Evolutionary conservation across 2,888 invertebrate species (phyloP).

Genomic region (Parasteatoda lunata): DNA sequence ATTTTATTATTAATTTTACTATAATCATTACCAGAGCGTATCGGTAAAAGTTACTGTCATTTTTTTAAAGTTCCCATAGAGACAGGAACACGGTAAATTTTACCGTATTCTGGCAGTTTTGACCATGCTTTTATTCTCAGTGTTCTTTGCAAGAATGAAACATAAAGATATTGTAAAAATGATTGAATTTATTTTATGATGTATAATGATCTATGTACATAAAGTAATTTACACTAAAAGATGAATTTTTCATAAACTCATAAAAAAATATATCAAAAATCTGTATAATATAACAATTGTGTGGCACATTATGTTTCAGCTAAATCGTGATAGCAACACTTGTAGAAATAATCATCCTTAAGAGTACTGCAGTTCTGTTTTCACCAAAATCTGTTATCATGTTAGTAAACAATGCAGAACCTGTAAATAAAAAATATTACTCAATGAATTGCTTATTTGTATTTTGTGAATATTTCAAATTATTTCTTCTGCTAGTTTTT

Average conservation of each 20-base stretch:
- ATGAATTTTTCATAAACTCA: not conserved
- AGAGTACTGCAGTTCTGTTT: not conserved
- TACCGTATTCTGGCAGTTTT: too few relatives aligned
- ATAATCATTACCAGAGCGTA: too few relatives aligned
- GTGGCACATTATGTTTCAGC: conserved; percentile 39
- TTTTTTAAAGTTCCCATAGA: too few relatives aligned
- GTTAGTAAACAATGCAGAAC: not conserved
- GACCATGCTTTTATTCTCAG: too few relatives aligned
- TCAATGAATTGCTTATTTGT: conserved; percentile 9
- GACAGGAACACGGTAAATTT: too few relatives aligned
- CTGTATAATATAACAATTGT: conserved; percentile 15
- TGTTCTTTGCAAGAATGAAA: too few relatives aligned
- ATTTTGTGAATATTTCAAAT: not conserved
- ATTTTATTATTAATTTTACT: too few relatives aligned
- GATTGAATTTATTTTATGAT: conserved; percentile 49
- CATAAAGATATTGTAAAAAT: not conserved
- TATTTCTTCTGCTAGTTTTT: too few relatives aligned
- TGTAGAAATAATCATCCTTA: conserved; percentile 11
- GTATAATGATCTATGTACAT: conserved; percentile 54
- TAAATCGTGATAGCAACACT: not conserved
- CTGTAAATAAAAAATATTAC: conserved; percentile 35
- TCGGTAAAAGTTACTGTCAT: too few relatives aligned
- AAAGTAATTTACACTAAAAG: not conserved
- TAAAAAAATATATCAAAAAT: not conserved
- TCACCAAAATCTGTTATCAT: not conserved